phyloP scores from a whole-genome alignment of 2,113 vertebrate species.

The Prunella fulvescens region DNA sequence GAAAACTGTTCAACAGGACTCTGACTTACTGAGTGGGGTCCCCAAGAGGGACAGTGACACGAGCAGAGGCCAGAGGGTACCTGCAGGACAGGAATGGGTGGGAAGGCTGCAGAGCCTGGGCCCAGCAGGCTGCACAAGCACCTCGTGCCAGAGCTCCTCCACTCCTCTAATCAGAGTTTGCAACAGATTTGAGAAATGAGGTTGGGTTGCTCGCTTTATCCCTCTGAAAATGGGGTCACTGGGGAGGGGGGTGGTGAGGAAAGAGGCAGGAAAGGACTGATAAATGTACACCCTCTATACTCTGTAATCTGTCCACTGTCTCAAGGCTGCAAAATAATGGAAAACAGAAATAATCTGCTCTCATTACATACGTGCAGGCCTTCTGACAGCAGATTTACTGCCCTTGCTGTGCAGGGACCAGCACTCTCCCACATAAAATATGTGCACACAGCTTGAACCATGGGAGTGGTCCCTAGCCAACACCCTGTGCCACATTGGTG shows the following conservation, averaged over 20 bases:
- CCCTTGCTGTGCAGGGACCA: not conserved
- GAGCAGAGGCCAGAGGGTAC: not conserved
- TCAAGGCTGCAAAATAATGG: constrained; percentile 3
- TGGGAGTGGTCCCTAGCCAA: not conserved
- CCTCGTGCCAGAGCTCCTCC: not conserved
- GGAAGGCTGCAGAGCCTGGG: accelerated
- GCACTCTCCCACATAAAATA: not conserved
- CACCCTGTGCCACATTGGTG: too few relatives aligned
- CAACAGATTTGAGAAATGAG: constrained; percentile 31
- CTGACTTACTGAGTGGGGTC: accelerated
- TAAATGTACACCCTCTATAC: not conserved
- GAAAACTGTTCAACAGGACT: accelerated
- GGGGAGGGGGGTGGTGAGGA: not conserved
- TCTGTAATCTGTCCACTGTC: constrained; percentile 24
- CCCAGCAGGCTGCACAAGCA: not conserved
- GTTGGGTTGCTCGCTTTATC: constrained; percentile 24
- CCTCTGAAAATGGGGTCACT: constrained; percentile 41
- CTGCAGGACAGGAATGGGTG: not conserved
- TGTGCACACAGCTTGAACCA: not conserved
- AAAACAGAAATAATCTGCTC: constrained; percentile 27
- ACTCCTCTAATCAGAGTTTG: not conserved
- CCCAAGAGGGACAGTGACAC: not conserved
- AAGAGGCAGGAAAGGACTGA: not conserved
- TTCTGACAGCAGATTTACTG: not conserved
- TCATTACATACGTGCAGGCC: not conserved